phyloP scores from a whole-genome alignment of 2,888 invertebrate species.

The Lingula anatina region DNA sequence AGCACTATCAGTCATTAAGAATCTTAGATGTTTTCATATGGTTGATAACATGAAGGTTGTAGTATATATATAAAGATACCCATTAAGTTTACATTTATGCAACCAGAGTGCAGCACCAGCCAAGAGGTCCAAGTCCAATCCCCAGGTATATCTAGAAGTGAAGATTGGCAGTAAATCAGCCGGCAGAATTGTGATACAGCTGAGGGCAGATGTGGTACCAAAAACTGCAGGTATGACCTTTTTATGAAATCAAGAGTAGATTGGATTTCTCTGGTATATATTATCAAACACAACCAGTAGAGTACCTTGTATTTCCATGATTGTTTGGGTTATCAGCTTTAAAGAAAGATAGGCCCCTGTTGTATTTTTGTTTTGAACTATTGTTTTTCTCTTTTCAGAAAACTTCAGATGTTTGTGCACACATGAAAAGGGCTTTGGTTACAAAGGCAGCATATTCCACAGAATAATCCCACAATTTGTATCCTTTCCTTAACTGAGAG shows the following conservation, averaged over 20 bases:
- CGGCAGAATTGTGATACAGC: constrained; percentile 86
- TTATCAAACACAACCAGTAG: too few relatives aligned
- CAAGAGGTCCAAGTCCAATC: constrained; percentile 48
- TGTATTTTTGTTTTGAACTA: not conserved
- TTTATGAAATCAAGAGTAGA: too few relatives aligned
- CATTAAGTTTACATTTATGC: too few relatives aligned
- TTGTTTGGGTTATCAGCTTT: too few relatives aligned
- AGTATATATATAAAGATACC: too few relatives aligned
- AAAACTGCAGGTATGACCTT: constrained; percentile 75
- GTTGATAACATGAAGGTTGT: too few relatives aligned
- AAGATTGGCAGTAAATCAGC: constrained; percentile 81
- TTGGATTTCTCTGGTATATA: too few relatives aligned
- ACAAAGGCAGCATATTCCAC: constrained; percentile 84
- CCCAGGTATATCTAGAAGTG: constrained; percentile 92
- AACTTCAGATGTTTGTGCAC: constrained; percentile 91
- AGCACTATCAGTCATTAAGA: too few relatives aligned
- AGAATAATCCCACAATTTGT: constrained; percentile 98
- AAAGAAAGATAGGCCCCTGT: too few relatives aligned
- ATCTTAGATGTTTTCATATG: too few relatives aligned
- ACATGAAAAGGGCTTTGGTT: constrained; percentile 95
- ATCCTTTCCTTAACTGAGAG: constrained; percentile 56
- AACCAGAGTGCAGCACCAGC: too few relatives aligned
- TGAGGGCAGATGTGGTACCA: constrained; percentile 89
- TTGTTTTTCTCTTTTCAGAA: constrained; percentile 38
- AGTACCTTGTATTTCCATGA: too few relatives aligned